Evolutionary conservation across 2,888 invertebrate species (phyloP).

Genomic region (Caenorhabditis sp.): DNA sequence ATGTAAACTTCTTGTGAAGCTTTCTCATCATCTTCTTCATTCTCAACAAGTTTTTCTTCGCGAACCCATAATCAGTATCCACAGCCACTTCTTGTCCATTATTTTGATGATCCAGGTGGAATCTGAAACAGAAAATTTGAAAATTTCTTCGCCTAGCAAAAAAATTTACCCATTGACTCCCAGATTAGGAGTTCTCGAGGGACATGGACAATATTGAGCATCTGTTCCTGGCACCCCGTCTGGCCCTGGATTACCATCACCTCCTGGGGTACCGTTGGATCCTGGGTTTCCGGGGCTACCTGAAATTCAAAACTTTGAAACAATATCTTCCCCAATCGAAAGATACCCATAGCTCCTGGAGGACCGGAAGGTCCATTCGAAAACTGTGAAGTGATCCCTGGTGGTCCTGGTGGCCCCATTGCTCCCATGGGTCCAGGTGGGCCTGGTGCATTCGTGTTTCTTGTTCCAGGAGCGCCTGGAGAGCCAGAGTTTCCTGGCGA

Average conservation of each 20-base stretch:
- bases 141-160: not conserved
- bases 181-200: conserved; percentile 49
- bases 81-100: not conserved
- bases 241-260: conserved; percentile 22
- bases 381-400: conserved; percentile 22
- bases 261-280: conserved; percentile 20
- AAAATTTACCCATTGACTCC: conserved; percentile 30
- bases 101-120: not conserved
- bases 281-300: conserved; percentile 39
- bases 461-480: conserved; percentile 25
- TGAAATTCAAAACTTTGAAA: conserved; percentile 4
- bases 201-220: conserved; percentile 61
- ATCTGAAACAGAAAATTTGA: not conserved
- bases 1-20: conserved; percentile 24
- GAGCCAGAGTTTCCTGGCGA: conserved; percentile 38
- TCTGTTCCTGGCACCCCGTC: conserved; percentile 51
- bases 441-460: conserved; percentile 13
- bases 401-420: conserved; percentile 40
- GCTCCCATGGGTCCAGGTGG: conserved; percentile 30
- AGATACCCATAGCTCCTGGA: too few relatives aligned
- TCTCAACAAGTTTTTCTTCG: conserved; percentile 28
- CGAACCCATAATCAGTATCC: conserved; percentile 31
- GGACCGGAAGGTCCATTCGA: conserved; percentile 29
- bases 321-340: not conserved
- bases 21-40: conserved; percentile 43